phyloP scores from a whole-genome alignment of 92 coral and sea anemone species.

The Parazoanthus darwini region DNA sequence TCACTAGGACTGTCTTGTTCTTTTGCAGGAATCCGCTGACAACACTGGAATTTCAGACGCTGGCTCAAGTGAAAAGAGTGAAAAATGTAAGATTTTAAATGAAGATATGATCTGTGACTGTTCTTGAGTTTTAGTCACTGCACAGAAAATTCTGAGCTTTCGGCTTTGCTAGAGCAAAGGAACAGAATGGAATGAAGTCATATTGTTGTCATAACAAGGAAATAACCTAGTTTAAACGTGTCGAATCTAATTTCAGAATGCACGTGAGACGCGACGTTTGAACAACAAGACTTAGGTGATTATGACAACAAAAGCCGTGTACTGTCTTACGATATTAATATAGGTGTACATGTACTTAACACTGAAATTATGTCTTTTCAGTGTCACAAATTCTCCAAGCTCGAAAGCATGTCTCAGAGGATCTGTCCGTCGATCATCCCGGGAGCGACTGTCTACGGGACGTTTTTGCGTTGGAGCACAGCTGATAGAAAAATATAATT shows the following conservation, averaged over 20 bases:
- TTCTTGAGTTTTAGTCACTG: too few species aligned
- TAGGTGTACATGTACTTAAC: neutral
- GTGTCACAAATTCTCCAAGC: conserved; percentile 8
- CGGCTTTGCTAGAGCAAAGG: too few species aligned
- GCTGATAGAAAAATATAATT: neutral
- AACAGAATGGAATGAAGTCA: too few species aligned
- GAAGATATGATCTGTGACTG: neutral
- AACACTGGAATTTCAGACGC: neutral
- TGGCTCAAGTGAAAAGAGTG: conserved; percentile 24
- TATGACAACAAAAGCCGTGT: too few species aligned
- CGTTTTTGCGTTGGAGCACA: neutral
- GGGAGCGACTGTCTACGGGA: conserved; percentile 6
- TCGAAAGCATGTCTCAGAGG: conserved; percentile 26
- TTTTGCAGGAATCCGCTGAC: conserved; percentile 8
- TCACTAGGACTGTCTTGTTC: too few species aligned
- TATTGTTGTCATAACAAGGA: too few species aligned
- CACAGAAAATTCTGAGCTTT: too few species aligned
- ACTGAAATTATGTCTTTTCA: conserved; percentile 1
- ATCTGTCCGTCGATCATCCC: neutral
- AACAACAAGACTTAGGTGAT: too few species aligned
- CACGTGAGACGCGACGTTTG: too few species aligned
- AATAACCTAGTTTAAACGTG: too few species aligned
- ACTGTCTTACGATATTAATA: too few species aligned
- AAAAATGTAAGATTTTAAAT: conserved; percentile 6
- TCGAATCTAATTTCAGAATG: too few species aligned